Percentiles rank a stretch among this genome's conserved stretches.
These are phyloP conservation scores for Mythimna impura DNA, from an alignment of 2,888 invertebrate genomes.

Conservation along the genomic window DNA sequence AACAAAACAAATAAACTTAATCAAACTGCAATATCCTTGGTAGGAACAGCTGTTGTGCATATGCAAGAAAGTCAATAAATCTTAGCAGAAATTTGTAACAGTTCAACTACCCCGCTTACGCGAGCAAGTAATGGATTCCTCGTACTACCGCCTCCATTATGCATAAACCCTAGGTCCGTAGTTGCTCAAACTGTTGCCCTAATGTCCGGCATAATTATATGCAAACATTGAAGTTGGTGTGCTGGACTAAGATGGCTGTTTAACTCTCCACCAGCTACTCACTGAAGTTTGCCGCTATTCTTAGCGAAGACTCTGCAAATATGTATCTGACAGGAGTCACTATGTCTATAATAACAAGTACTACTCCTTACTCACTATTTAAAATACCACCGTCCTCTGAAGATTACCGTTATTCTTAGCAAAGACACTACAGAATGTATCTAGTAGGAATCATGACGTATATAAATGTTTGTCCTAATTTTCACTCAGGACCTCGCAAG, in stretches of 20 bases:
- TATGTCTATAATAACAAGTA: no score
- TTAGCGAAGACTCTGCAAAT: background rate
- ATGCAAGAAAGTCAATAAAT: slow-evolving; percentile 15
- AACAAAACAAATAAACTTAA: background rate
- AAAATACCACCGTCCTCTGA: no score
- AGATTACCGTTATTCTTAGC: no score
- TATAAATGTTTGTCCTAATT: no score
- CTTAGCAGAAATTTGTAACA: slow-evolving; percentile 19
- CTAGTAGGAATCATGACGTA: no score
- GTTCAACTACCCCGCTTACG: slow-evolving; percentile 13
- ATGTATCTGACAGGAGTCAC: no score
- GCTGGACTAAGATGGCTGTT: slow-evolving; percentile 40
- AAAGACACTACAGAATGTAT: no score
- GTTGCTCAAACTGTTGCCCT: slow-evolving; percentile 46
- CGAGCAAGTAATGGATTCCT: slow-evolving; percentile 36
- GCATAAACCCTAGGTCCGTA: slow-evolving; percentile 43
- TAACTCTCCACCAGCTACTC: background rate
- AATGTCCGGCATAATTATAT: slow-evolving; percentile 56
- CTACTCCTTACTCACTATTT: no score
- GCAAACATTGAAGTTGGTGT: slow-evolving; percentile 61
- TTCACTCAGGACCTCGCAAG: no score
- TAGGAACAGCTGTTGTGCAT: background rate
- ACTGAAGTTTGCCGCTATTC: background rate
- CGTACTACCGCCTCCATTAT: slow-evolving; percentile 45
- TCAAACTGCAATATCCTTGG: background rate